phyloP scores from a whole-genome alignment of 2,888 invertebrate genomes.

The Agrotis exclamationis region DNA sequence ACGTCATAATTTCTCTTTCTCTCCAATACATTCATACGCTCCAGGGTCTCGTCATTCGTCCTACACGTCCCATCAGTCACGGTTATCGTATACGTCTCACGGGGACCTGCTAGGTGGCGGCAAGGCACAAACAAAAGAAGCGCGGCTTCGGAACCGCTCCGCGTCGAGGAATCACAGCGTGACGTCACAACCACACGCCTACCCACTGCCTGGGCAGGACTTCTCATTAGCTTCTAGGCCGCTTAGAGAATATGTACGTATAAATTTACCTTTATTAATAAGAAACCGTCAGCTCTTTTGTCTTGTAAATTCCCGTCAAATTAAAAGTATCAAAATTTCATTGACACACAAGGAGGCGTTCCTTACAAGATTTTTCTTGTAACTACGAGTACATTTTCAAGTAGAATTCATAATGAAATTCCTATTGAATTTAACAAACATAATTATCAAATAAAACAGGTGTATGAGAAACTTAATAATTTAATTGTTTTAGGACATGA shows the following conservation, averaged over 20 bases:
- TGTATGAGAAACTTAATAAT: neutral
- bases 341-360: neutral
- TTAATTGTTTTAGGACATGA: conserved; percentile 92
- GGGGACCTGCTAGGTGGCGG: conserved; percentile 96
- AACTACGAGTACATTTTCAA: neutral
- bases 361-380: neutral
- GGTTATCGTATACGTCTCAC: conserved; percentile 98
- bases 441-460: neutral
- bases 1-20: no score
- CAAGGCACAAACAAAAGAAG: conserved; percentile 96
- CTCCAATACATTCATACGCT: neutral
- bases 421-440: neutral
- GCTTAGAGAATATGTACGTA: conserved; percentile 94
- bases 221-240: conserved; percentile 92
- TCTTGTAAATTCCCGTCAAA: neutral
- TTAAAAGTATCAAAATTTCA: neutral
- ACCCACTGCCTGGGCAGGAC: conserved; percentile 88
- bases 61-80: conserved; percentile 98
- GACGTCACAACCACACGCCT: conserved; percentile 91
- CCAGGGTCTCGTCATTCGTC: conserved; percentile 97
- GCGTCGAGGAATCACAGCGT: conserved; percentile 93
- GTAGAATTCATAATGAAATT: neutral
- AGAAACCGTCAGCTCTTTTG: neutral
- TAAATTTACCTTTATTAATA: neutral
- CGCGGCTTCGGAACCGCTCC: conserved; percentile 94